These are phyloP conservation scores for Myiopsitta monachus DNA, from an alignment of 2,113 vertebrate species.

Conservation along the genomic window DNA sequence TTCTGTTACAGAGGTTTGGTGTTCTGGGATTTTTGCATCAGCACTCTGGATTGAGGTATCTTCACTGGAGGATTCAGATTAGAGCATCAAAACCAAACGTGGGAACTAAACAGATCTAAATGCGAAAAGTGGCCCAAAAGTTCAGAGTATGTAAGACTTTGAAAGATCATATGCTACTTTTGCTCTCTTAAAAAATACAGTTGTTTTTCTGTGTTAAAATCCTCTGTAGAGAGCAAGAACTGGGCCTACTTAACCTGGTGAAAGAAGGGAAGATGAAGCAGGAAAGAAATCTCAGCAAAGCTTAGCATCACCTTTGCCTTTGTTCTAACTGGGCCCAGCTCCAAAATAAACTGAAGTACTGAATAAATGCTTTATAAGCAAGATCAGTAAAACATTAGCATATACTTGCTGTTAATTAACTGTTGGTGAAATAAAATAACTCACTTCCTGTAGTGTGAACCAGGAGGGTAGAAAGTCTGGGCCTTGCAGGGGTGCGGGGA, in stretches of 20 bases:
- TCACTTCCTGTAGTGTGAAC: background rate
- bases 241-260: background rate
- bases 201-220: background rate
- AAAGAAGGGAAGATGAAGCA: background rate
- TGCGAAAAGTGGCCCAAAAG: background rate
- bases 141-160: background rate
- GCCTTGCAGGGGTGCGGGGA: background rate
- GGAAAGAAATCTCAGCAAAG: background rate
- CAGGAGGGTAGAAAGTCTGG: background rate
- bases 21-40: slow-evolving; percentile 7
- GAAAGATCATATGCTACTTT: background rate
- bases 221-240: background rate
- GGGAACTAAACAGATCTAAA: background rate
- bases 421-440: background rate
- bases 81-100: background rate
- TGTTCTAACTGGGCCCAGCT: background rate
- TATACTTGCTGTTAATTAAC: background rate
- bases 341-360: background rate
- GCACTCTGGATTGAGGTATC: background rate
- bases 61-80: background rate
- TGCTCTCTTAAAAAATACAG: background rate
- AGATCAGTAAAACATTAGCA: background rate
- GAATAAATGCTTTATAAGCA: background rate
- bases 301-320: background rate
- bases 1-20: background rate